Evolutionary conservation across 2,888 invertebrate species (phyloP), one percentile per base, ranked within the genome.

Genomic region (Acrobeloides nanus): DNA sequence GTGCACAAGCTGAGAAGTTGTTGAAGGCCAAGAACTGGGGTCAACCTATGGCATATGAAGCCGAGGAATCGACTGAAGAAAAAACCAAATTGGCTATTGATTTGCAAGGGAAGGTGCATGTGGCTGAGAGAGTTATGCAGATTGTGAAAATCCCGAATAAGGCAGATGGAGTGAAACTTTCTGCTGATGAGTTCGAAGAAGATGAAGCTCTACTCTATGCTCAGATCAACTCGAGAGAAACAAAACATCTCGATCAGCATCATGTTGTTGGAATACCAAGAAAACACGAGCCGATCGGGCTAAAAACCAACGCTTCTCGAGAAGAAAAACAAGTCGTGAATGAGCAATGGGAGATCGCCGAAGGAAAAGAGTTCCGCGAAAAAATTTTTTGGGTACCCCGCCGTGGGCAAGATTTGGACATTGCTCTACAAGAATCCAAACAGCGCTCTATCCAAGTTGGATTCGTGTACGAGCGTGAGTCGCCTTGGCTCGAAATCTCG

Each of bases 141-240:
- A 51, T 35, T 2, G 33, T 38, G 15, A 38, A 46, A 7, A 48
- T 63, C 21, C 15, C 59, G 12, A 62, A 61, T 32, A 32, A 24
- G 23, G 51, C 35, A 1, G 50, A 54, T 21, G 57, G 57, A 2
- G 48, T 48, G 10, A 29, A 24, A 4, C 41, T 64, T 34, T 42
- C 47, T 0, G 57, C 59, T n/a, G 48, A 55, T 12, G 66, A 66
- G 20, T 59, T 61, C 6, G 68, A 62, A n/a, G 61, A 64, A 17
- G 53, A 55, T 12, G 58, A 59, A 17, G 49, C 53, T 1, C 38
- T 39, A 18, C 45, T 62, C 15, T 60, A 57, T 34, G 60, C 62
- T 15, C 31, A 50, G 37, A 7, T 34, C 47, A 23, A 41, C 51
- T 32, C 55, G 49, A 33, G 46, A 45, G 4, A 31, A 38, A 25